Evolutionary conservation across 1,140 invertebrate genomes (phyloP).

Genomic region (Drosophila pachea): DNA sequence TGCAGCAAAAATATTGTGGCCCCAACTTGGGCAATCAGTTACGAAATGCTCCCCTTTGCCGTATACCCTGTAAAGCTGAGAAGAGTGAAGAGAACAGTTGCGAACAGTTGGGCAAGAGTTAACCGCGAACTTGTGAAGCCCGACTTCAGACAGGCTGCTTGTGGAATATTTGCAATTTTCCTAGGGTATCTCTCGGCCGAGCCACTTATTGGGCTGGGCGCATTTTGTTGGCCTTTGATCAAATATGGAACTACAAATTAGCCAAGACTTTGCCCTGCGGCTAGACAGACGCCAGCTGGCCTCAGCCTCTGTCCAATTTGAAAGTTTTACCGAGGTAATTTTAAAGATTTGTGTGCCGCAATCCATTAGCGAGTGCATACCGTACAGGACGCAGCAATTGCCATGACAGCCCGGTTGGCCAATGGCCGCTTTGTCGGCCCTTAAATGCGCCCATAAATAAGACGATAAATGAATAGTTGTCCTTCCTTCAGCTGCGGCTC

Average conservation of each 20-base stretch:
- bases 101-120: background rate
- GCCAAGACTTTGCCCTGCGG: slow-evolving; percentile 45
- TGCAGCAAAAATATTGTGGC: slow-evolving; percentile 33
- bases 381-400: slow-evolving; percentile 31
- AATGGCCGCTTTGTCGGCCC: slow-evolving; percentile 51
- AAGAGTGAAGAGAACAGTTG: background rate
- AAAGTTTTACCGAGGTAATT: slow-evolving; percentile 71
- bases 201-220: too few species aligned
- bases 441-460: slow-evolving; percentile 72
- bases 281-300: slow-evolving; percentile 51
- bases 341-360: slow-evolving; percentile 76
- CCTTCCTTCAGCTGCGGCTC: background rate
- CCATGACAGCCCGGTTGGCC: slow-evolving; percentile 49
- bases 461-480: slow-evolving; percentile 69
- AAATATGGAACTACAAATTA: slow-evolving; percentile 73
- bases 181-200: slow-evolving; percentile 19
- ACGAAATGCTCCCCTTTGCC: slow-evolving; percentile 11
- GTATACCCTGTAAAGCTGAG: slow-evolving; percentile 16
- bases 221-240: slow-evolving; percentile 69
- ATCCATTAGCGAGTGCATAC: slow-evolving; percentile 60
- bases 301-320: slow-evolving; percentile 48
- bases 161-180: background rate
- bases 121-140: background rate
- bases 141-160: background rate
- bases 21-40: slow-evolving; percentile 39